phyloP scores from a whole-genome alignment of 1,140 invertebrate species.

The Chionoecetes opilio region DNA sequence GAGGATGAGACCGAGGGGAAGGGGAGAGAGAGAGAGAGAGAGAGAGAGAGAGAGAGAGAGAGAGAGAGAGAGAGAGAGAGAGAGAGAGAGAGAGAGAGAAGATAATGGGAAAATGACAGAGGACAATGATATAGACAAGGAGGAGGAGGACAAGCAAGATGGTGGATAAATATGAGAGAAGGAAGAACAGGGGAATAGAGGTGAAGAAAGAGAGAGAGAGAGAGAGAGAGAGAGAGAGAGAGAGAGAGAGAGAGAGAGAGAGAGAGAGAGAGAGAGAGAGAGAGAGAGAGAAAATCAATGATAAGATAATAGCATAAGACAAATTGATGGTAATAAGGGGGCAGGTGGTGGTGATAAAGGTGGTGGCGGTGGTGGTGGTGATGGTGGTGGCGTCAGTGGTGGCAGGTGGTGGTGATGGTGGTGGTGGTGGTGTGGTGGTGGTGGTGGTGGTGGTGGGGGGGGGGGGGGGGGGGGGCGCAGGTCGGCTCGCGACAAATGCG shows the following conservation, averaged over 20 bases:
- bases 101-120: not conserved
- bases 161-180: too few species aligned
- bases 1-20: constrained; percentile 41
- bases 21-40: not conserved
- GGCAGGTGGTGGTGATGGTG: not conserved
- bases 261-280: constrained; percentile 14
- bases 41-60: not conserved
- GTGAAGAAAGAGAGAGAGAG: not conserved
- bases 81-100: constrained; percentile 28
- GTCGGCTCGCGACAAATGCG: constrained; percentile 69
- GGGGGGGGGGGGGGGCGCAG: not conserved
- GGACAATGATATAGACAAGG: not conserved
- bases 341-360: not conserved
- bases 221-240: not conserved
- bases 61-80: not conserved
- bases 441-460: not conserved
- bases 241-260: not conserved
- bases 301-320: not conserved
- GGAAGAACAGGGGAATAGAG: not conserved
- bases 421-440: constrained; percentile 30
- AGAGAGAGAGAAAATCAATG: not conserved
- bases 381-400: not conserved
- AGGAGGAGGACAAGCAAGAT: not conserved
- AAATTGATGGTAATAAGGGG: not conserved
- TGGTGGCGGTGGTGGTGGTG: not conserved